Percentiles rank a stretch among this genome's conserved stretches.
Conservation (phyloP, 2,113 vertebrate species). For the Pedionomus torquatus region DNA sequence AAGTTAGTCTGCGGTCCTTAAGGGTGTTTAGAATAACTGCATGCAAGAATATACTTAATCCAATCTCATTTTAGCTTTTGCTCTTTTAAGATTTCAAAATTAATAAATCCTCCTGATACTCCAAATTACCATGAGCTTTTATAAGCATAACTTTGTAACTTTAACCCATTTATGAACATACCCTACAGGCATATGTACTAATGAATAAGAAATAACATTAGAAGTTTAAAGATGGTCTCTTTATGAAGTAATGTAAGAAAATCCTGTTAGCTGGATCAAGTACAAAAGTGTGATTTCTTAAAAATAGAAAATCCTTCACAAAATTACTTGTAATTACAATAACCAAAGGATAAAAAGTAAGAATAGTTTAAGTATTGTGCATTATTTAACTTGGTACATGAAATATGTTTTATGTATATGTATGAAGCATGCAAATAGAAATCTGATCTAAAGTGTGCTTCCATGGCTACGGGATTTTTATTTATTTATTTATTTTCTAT, state of each 20-base stretch:
- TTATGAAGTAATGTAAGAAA: slow-evolving; percentile 99
- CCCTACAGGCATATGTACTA: slow-evolving; percentile 99
- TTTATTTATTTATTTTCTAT: slow-evolving; percentile 57
- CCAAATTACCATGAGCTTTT: slow-evolving; percentile 96
- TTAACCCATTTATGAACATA: slow-evolving; percentile 99
- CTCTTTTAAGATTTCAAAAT: slow-evolving; percentile 98
- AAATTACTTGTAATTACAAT: slow-evolving; percentile 90
- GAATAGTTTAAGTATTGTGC: slow-evolving; percentile 80
- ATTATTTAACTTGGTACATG: slow-evolving; percentile 78
- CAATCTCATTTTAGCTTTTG: slow-evolving; percentile 98
- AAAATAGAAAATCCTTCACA: slow-evolving; percentile 90
- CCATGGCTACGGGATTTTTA: slow-evolving; percentile 44
- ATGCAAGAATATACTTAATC: slow-evolving; percentile 99
- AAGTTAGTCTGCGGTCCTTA: slow-evolving; percentile 91
- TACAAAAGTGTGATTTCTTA: slow-evolving; percentile 99
- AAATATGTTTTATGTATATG: slow-evolving; percentile 78
- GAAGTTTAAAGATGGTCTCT: slow-evolving; percentile 99
- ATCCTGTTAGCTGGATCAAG: slow-evolving; percentile 99
- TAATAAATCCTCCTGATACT: slow-evolving; percentile 96
- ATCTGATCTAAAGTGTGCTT: slow-evolving; percentile 65
- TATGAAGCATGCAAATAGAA: slow-evolving; percentile 73
- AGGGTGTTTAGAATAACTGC: slow-evolving; percentile 98
- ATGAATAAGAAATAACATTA: slow-evolving; percentile 99
- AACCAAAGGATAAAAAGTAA: slow-evolving; percentile 87
- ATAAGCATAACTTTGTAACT: slow-evolving; percentile 99